phyloP scores from a whole-genome alignment of 2,888 invertebrate genomes.

The Diloba caeruleocephala region DNA sequence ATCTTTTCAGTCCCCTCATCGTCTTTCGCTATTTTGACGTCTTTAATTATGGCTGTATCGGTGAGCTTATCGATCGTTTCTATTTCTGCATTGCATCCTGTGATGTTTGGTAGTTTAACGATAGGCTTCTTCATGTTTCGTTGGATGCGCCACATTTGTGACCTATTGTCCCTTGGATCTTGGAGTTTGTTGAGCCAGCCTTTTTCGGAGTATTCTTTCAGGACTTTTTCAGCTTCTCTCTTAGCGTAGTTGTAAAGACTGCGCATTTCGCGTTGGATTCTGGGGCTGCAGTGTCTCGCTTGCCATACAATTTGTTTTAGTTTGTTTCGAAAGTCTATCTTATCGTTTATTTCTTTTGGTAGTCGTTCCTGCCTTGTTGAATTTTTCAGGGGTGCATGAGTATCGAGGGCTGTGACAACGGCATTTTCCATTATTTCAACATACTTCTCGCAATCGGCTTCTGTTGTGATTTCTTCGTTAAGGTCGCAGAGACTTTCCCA shows the following conservation, averaged over 20 bases:
- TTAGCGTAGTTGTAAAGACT: conserved; percentile 7
- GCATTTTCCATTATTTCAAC: conserved; percentile 1
- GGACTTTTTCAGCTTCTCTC: conserved; percentile 13
- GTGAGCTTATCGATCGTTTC: conserved; percentile 6
- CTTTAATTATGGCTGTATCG: conserved; percentile 9
- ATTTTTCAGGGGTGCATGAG: conserved; percentile 10
- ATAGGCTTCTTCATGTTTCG: conserved; percentile 11
- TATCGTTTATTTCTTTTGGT: conserved; percentile 19
- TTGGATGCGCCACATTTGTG: conserved; percentile 17
- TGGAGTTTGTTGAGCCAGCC: conserved; percentile 23
- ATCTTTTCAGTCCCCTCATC: conserved; percentile 11
- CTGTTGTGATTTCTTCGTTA: conserved; percentile 5
- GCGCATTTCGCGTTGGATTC: conserved; percentile 5
- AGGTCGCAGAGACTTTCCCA: conserved; percentile 9
- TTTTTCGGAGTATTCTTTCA: conserved; percentile 16
- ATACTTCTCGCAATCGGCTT: conserved; percentile 2
- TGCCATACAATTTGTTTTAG: conserved; percentile 10
- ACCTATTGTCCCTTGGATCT: conserved; percentile 9
- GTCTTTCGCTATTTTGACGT: conserved; percentile 5
- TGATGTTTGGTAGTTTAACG: conserved; percentile 5
- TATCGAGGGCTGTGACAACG: conserved; percentile 6
- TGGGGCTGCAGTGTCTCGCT: conserved; percentile 2
- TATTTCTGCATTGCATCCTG: conserved; percentile 4
- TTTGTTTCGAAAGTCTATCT: conserved; percentile 8
- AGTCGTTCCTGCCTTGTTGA: conserved; percentile 16